Conservation (phyloP, 2,888 invertebrate genomes). For the Euclidia mi region DNA sequence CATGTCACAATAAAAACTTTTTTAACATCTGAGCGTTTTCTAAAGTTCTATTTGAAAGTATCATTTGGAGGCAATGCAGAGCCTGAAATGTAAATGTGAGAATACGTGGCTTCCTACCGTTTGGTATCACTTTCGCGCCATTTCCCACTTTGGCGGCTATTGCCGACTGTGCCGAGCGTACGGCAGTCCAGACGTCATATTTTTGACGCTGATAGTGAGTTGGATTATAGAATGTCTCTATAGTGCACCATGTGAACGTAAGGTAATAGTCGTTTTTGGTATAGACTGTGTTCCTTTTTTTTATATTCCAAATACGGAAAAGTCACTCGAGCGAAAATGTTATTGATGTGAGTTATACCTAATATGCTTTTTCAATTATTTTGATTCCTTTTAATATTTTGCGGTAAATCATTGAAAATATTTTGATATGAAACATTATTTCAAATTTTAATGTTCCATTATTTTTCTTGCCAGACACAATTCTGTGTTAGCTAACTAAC, state of each 20-base stretch:
- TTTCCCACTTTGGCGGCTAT: constrained; percentile 21
- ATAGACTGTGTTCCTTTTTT: too few relatives aligned
- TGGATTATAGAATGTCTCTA: constrained; percentile 39
- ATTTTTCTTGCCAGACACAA: too few relatives aligned
- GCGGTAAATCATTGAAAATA: too few relatives aligned
- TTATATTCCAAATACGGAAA: too few relatives aligned
- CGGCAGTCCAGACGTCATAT: constrained; percentile 52
- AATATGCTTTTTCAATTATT: too few relatives aligned
- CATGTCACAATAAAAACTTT: too few relatives aligned
- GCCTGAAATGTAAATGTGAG: constrained; percentile 24
- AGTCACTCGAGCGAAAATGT: too few relatives aligned
- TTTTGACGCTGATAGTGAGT: constrained; percentile 40
- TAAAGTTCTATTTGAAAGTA: constrained; percentile 19
- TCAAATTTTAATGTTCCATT: too few relatives aligned
- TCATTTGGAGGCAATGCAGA: constrained; percentile 19
- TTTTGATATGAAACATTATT: too few relatives aligned
- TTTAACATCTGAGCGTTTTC: constrained; percentile 1
- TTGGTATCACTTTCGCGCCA: constrained; percentile 24
- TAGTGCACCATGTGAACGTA: constrained; percentile 22
- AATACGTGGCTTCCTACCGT: constrained; percentile 19
- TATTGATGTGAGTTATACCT: too few relatives aligned
- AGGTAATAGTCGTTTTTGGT: constrained; percentile 12
- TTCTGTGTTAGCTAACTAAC: too few relatives aligned
- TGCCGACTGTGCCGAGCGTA: constrained; percentile 7
- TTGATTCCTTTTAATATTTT: too few relatives aligned